Evolutionary conservation across 1,140 invertebrate species (phyloP).

Genomic region (Zaprionus nigranus): DNA sequence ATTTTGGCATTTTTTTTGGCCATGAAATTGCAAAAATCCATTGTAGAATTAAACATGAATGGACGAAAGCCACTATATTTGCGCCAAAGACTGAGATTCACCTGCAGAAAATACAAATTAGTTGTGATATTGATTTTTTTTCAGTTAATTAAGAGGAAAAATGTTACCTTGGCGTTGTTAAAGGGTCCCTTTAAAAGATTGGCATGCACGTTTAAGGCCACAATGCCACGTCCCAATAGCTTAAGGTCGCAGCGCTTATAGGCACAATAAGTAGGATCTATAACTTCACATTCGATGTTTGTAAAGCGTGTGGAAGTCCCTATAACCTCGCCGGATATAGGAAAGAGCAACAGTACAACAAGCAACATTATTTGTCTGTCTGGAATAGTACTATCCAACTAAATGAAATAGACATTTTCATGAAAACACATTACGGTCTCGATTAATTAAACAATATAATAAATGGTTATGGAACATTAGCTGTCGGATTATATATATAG

Average conservation of each 20-base stretch:
- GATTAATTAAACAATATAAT: neutral
- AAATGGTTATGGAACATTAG: neutral
- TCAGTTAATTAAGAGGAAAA: neutral
- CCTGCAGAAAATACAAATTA: conserved; percentile 7
- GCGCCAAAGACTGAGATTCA: conserved; percentile 29
- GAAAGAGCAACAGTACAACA: neutral
- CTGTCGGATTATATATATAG: neutral
- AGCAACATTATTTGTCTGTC: neutral
- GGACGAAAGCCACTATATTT: conserved; percentile 39
- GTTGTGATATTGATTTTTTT: neutral
- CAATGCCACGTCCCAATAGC: neutral
- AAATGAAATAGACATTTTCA: neutral
- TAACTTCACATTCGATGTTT: neutral
- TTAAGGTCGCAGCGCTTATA: neutral
- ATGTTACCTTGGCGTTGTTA: conserved; percentile 26
- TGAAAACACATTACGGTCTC: neutral
- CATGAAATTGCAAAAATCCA: conserved; percentile 42
- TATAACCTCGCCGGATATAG: neutral
- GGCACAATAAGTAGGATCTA: neutral
- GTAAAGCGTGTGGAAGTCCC: neutral
- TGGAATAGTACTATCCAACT: no score
- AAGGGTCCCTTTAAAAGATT: conserved; percentile 8
- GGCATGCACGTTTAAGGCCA: conserved; percentile 7
- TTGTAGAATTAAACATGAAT: conserved; percentile 39
- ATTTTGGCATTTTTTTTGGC: neutral